These are phyloP conservation scores for Portevinia maculata DNA, from an alignment of 2,888 invertebrate genomes.

Conservation along the genomic window DNA sequence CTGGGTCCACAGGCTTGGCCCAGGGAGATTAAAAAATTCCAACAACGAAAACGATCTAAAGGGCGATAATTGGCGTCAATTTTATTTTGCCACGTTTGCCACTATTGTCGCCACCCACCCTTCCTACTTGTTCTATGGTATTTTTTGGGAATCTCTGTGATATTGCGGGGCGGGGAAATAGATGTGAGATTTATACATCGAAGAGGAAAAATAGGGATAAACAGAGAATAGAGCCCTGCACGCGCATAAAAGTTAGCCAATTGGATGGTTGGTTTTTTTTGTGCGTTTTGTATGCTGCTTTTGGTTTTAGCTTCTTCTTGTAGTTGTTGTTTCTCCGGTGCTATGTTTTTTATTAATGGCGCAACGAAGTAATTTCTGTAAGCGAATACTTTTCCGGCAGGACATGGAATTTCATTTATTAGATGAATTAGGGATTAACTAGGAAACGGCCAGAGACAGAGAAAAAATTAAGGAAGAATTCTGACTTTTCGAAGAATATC, in stretches of 20 bases:
- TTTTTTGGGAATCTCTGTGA: slow-evolving; percentile 33
- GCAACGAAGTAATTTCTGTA: slow-evolving; percentile 76
- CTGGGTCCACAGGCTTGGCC: slow-evolving; percentile 48
- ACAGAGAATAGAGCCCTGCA: slow-evolving; percentile 63
- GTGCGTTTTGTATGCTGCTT: slow-evolving; percentile 45
- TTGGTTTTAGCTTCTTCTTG: slow-evolving; percentile 3
- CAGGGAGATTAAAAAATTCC: slow-evolving; percentile 73
- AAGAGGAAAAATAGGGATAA: slow-evolving; percentile 63
- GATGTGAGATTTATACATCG: slow-evolving; percentile 66
- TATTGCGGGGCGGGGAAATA: slow-evolving; percentile 33
- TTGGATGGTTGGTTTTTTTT: slow-evolving; percentile 68
- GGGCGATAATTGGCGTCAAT: slow-evolving; percentile 78
- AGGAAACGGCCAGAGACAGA: slow-evolving; percentile 26
- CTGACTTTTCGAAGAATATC: slow-evolving; percentile 44
- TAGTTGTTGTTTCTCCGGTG: slow-evolving; percentile 29
- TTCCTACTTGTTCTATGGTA: slow-evolving; percentile 10
- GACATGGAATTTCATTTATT: slow-evolving; percentile 76
- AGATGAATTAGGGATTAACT: slow-evolving; percentile 77
- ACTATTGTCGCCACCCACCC: slow-evolving; percentile 52
- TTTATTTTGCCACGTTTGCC: slow-evolving; percentile 74
- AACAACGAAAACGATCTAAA: slow-evolving; percentile 65
- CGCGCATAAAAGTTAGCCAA: slow-evolving; percentile 74
- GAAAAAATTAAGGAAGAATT: neutral
- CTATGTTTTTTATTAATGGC: slow-evolving; percentile 75
- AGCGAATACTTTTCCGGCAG: slow-evolving; percentile 74